A percentile compares a stretch with the other conserved stretches of the same genome.
These are phyloP conservation scores for Folsomia manolachei DNA, from an alignment of 2,888 invertebrate species.

Conservation along the genomic window DNA sequence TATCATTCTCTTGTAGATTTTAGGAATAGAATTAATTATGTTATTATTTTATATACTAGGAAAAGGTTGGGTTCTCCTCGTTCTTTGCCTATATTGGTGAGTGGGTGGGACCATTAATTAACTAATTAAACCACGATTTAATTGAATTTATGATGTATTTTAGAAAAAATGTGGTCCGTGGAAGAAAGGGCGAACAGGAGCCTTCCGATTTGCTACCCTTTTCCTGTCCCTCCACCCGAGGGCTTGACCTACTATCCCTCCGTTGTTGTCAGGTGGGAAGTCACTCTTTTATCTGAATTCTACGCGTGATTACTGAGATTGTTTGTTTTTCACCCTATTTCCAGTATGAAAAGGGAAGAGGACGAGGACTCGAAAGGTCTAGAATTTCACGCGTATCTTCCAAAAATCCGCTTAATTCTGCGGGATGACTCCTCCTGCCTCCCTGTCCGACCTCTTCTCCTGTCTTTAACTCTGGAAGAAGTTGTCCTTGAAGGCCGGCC, in stretches of 20 bases:
- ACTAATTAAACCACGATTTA: not conserved
- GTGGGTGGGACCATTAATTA: not conserved
- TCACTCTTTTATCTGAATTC: not conserved
- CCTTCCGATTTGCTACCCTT: too few species aligned
- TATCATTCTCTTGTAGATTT: too few species aligned
- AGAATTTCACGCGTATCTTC: slow-evolving; percentile 6
- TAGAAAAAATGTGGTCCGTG: too few species aligned
- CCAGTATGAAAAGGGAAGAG: too few species aligned
- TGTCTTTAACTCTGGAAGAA: slow-evolving; percentile 33
- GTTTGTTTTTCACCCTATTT: too few species aligned
- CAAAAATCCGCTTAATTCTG: slow-evolving; percentile 21
- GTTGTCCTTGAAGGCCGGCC: slow-evolving; percentile 27
- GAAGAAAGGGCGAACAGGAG: too few species aligned
- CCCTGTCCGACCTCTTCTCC: slow-evolving; percentile 23
- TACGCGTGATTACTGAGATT: too few species aligned
- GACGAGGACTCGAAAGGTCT: not conserved
- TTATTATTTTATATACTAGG: not conserved
- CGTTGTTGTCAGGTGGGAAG: not conserved
- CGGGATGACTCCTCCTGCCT: slow-evolving; percentile 25
- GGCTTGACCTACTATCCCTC: too few species aligned
- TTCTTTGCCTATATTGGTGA: too few species aligned
- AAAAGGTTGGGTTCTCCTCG: too few species aligned
- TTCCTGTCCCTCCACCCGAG: too few species aligned
- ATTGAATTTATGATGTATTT: too few species aligned
- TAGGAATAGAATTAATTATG: not conserved